These are phyloP conservation scores for Theocolax elegans DNA, from an alignment of 1,140 invertebrate species.

Conservation along the genomic window DNA sequence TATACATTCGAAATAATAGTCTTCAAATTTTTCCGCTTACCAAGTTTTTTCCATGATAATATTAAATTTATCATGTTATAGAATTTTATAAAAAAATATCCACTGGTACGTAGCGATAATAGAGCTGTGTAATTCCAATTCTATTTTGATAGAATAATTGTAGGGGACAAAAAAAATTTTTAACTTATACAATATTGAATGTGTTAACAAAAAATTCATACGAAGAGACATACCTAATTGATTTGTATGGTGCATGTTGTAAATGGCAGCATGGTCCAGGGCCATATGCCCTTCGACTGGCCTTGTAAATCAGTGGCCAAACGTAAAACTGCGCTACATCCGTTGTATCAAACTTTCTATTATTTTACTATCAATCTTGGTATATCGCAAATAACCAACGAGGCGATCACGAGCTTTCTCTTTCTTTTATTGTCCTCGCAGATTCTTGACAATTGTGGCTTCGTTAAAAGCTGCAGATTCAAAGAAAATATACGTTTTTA, in stretches of 20 bases:
- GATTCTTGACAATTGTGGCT: slow-evolving; percentile 2
- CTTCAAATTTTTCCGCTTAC: no score
- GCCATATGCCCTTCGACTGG: slow-evolving; percentile 57
- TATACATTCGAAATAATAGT: no score
- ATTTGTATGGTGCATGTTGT: slow-evolving; percentile 64
- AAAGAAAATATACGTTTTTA: slow-evolving; percentile 21
- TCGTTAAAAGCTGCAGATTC: background rate
- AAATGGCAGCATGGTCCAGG: slow-evolving; percentile 61
- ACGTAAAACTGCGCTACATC: slow-evolving; percentile 48
- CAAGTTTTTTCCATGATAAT: no score
- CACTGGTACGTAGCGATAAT: no score
- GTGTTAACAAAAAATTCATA: no score
- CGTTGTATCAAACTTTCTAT: slow-evolving; percentile 15
- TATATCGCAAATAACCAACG: slow-evolving; percentile 5
- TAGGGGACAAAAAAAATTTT: no score
- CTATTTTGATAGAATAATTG: no score
- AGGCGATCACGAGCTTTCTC: background rate
- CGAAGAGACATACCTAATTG: slow-evolving; percentile 58
- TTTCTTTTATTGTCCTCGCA: background rate
- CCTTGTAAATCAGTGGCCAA: slow-evolving; percentile 45
- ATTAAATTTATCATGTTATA: no score
- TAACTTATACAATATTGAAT: no score
- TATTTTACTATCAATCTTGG: background rate
- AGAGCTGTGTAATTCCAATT: no score
- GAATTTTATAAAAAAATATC: no score